Evolutionary conservation across 2,113 vertebrate genomes (phyloP), one percentile per base, ranked within the genome.

Genomic region (Galemys pyrenaicus): DNA sequence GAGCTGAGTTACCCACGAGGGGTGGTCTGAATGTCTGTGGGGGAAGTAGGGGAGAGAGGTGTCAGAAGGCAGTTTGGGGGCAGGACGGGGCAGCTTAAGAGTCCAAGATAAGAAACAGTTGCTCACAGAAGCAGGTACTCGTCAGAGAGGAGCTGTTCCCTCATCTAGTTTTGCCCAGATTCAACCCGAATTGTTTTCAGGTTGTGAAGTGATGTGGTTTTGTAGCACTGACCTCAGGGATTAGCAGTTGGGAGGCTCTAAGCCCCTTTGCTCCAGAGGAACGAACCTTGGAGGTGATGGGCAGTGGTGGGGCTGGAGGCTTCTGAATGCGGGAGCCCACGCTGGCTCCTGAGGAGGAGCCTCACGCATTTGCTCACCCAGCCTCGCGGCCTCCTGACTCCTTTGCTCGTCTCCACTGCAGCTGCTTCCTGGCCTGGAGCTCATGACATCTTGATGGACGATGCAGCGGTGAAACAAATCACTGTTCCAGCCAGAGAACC

Each of bases 361-460:
- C 5, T 1, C 70, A 78, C 24, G 54, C 37, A 56, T 49, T 13
- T 12, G 1, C 30, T 39, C 65, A 1, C 12, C 0, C 1, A 1
- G 39, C 9, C 44, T 20, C 1, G 0, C 37, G 9, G 6, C 28
- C 20, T 6, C 9, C 9, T 3, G 0, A 32, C 35, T 9, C 35
- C 65, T 10, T 41, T 26, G 37, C 35, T 30, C 26, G 13, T 62
- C 26, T 37, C 62, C 68, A 37, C 1, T 44, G 46, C 82, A 37
- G 85, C 60, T 88, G 73, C 68, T 80, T 83, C 75, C 58, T 1
- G 79, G 71, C 67, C 49, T 32, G 4, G 77, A 81, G 81, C 85
- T 56, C 17, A 17, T 64, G 77, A 94, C 88, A 82, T 82, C 51
- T 93, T 92, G 90, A 96, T 49, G 86, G 94, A 95, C 0, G 62